Evolutionary conservation across 35 echinoderm and acorn worm species (phyloP).

Genomic region (Anneissia japonica): DNA sequence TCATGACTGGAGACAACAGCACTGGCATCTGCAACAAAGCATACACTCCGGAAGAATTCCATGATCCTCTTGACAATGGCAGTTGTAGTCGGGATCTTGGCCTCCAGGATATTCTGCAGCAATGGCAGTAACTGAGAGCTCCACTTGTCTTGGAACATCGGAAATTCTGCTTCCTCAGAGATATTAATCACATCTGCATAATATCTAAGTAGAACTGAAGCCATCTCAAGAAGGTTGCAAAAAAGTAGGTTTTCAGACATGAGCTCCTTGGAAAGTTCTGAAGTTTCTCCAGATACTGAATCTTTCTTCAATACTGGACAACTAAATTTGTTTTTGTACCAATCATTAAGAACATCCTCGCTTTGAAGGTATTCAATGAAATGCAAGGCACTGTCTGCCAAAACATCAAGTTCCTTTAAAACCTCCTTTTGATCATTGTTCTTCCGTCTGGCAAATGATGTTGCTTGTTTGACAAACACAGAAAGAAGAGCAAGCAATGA

Average conservation of each 20-base stretch:
- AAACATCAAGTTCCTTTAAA: background rate
- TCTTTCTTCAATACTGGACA: background rate
- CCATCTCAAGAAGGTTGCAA: background rate
- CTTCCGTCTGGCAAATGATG: background rate
- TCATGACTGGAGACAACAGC: background rate
- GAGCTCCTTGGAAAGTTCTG: background rate
- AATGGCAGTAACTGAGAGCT: background rate
- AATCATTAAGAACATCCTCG: background rate
- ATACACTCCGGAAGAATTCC: background rate
- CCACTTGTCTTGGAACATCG: background rate
- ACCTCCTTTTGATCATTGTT: background rate
- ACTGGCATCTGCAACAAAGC: background rate
- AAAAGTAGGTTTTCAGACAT: background rate
- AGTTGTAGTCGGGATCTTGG: background rate
- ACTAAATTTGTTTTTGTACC: too few relatives aligned
- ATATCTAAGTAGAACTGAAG: background rate
- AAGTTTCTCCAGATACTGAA: background rate
- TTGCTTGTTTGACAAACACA: background rate
- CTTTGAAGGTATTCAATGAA: background rate
- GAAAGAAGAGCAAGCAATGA: background rate
- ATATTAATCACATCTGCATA: background rate
- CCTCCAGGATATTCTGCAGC: background rate
- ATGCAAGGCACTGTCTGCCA: background rate
- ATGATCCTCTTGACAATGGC: background rate
- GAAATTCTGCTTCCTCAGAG: background rate